These are phyloP conservation scores for Acrocephalus kingi DNA, from an alignment of 2,113 vertebrate genomes.

Conservation along the genomic window DNA sequence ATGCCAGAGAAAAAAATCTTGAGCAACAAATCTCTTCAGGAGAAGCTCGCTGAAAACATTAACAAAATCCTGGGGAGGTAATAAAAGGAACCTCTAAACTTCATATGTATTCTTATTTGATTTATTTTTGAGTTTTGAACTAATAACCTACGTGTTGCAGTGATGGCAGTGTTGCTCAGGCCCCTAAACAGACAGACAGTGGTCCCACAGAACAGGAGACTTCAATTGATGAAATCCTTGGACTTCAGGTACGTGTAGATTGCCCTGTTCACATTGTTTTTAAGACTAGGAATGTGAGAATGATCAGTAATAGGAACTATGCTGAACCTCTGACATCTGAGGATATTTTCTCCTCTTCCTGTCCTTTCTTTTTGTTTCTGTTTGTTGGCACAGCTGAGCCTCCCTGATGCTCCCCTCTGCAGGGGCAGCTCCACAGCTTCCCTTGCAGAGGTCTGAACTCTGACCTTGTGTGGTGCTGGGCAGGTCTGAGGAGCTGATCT, in stretches of 20 bases:
- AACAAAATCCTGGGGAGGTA: conserved; percentile 97
- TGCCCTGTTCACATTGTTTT: neutral
- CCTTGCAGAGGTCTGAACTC: neutral
- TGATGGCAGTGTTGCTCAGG: conserved; percentile 81
- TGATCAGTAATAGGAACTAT: neutral
- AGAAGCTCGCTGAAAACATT: conserved; percentile 98
- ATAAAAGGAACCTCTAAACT: conserved; percentile 12
- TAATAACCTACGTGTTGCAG: conserved; percentile 70
- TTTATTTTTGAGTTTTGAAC: conserved; percentile 1
- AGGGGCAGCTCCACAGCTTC: neutral
- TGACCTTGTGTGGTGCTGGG: neutral
- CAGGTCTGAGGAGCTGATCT: neutral
- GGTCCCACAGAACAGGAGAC: conserved; percentile 84
- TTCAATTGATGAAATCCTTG: conserved; percentile 96
- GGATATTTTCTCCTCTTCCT: neutral
- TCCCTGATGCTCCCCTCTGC: neutral
- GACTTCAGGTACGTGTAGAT: conserved; percentile 84
- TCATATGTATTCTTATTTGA: neutral
- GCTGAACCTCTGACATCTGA: neutral
- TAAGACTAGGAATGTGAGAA: neutral
- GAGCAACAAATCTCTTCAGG: conserved; percentile 91
- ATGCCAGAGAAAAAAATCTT: conserved; percentile 97
- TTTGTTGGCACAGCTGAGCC: neutral
- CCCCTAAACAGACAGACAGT: conserved; percentile 80
- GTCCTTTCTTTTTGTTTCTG: neutral